Conservation (phyloP, 2,888 invertebrate species). For the Pseudococcus viburni region DNA sequence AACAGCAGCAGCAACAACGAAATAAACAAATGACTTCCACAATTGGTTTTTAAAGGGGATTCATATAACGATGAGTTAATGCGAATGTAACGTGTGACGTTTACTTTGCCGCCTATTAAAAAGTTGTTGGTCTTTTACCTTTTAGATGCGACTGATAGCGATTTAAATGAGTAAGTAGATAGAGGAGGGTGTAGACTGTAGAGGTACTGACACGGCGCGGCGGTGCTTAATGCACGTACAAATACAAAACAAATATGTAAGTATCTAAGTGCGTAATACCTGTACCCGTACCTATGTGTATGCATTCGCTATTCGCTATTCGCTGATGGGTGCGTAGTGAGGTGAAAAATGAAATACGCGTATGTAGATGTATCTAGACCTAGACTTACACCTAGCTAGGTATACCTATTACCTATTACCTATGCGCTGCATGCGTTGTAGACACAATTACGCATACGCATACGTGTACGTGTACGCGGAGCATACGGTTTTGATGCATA, state of each 20-base stretch:
- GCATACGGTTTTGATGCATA: constrained; percentile 54
- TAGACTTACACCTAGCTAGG: too few relatives aligned
- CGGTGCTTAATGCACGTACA: too few relatives aligned
- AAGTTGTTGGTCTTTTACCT: constrained; percentile 46
- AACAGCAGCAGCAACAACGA: too few relatives aligned
- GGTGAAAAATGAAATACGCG: constrained; percentile 31
- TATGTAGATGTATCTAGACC: background rate
- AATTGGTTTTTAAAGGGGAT: background rate
- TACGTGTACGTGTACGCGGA: background rate
- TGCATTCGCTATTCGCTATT: background rate
- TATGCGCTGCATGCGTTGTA: too few relatives aligned
- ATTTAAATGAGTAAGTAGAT: background rate
- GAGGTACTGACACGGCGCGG: too few relatives aligned
- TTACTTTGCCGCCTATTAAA: constrained; percentile 3
- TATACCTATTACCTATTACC: too few relatives aligned
- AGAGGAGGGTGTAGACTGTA: too few relatives aligned
- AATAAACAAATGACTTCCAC: background rate
- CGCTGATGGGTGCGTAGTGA: background rate
- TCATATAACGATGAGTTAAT: background rate
- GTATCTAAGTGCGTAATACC: background rate
- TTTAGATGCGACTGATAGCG: constrained; percentile 40
- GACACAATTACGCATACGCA: too few relatives aligned
- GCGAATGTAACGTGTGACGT: constrained; percentile 28
- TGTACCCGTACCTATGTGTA: background rate
- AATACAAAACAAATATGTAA: too few relatives aligned